Conservation (phyloP, 2,797 vertebrate species). For the Gobio occitaniae region DNA sequence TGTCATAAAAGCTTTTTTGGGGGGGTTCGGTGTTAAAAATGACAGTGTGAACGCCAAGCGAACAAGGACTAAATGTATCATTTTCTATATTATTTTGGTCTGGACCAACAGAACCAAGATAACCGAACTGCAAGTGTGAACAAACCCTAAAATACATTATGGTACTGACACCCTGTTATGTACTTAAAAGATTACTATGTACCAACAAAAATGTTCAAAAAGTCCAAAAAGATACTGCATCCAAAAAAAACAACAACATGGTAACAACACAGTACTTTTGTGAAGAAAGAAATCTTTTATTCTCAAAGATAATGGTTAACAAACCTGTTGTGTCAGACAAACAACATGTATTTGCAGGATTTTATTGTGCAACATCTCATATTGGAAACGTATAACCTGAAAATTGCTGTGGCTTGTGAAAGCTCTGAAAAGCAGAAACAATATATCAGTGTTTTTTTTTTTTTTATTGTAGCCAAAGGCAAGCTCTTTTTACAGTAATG, state of each 20-base stretch:
- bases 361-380: conserved; percentile 52
- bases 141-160: background rate
- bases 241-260: too few species aligned
- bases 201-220: background rate
- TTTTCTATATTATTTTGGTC: background rate
- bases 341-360: conserved; percentile 34
- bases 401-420: conserved; percentile 50
- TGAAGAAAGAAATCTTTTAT: background rate
- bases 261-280: too few species aligned
- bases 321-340: background rate
- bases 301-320: conserved; percentile 5
- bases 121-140: background rate
- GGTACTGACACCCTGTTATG: background rate
- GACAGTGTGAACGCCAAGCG: too few species aligned
- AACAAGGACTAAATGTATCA: background rate
- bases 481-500: conserved; percentile 58
- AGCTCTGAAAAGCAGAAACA: conserved; percentile 50
- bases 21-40: too few species aligned
- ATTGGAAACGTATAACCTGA: conserved; percentile 55
- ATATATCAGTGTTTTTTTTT: conserved; percentile 34
- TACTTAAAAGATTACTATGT: background rate
- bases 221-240: background rate
- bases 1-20: too few species aligned
- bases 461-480: conserved; percentile 40
- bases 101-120: background rate